These are phyloP conservation scores for Himalopsyche kuldschensis DNA, from an alignment of 2,888 invertebrate species.

Conservation along the genomic window DNA sequence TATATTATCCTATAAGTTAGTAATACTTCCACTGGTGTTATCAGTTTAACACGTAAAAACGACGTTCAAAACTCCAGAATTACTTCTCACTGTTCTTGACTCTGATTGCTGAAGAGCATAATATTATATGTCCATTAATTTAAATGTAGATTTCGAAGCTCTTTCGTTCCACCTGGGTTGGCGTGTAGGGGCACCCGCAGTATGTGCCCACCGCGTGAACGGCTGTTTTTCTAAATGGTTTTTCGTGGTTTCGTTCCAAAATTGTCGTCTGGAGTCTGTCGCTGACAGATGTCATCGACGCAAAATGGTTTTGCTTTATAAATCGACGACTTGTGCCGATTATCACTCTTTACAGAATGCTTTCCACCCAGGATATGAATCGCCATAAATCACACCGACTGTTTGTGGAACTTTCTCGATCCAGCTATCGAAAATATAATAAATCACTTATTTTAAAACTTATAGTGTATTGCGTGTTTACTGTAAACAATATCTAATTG, in stretches of 20 bases:
- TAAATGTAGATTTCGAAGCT: no score
- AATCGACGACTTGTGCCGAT: constrained; percentile 36
- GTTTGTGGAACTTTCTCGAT: constrained; percentile 32
- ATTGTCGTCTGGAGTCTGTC: constrained; percentile 19
- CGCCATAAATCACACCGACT: constrained; percentile 35
- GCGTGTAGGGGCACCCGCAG: not conserved
- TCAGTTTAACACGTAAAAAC: no score
- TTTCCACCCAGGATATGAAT: constrained; percentile 25
- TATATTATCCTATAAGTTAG: no score
- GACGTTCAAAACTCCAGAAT: no score
- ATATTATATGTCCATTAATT: no score
- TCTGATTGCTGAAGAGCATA: no score
- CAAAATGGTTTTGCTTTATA: constrained; percentile 38
- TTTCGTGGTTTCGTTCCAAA: constrained; percentile 13
- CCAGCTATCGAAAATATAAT: constrained; percentile 24
- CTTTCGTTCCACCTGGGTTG: not conserved
- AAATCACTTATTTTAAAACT: constrained; percentile 15
- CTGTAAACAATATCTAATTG: no score
- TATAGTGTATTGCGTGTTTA: no score
- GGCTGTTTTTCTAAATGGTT: constrained; percentile 25
- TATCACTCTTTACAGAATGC: constrained; percentile 37
- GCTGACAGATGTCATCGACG: constrained; percentile 36
- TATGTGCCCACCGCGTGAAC: not conserved
- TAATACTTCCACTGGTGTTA: no score
- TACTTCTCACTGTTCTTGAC: no score